phyloP scores from a whole-genome alignment of 2,797 vertebrate species.

The Syngnathus rostellatus region DNA sequence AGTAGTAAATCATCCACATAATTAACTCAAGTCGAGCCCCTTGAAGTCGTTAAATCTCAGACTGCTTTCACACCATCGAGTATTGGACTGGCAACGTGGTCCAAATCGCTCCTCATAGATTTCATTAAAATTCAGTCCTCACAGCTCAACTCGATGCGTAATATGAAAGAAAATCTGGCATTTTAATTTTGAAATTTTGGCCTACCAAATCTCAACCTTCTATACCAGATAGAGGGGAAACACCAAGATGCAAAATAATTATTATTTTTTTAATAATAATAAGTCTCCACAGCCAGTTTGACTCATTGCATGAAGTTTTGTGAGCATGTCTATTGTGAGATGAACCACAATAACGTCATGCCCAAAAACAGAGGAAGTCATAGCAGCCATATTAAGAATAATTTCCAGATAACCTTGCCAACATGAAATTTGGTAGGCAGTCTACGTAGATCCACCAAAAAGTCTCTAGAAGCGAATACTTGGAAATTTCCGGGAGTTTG shows the following conservation, averaged over 20 bases:
- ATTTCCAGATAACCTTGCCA: background rate
- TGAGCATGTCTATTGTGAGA: background rate
- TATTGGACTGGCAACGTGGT: background rate
- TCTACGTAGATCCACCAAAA: too few relatives aligned
- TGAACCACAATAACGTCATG: background rate
- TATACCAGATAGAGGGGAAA: too few relatives aligned
- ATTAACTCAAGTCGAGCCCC: constrained; percentile 3
- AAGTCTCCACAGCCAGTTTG: too few relatives aligned
- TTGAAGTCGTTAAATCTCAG: background rate
- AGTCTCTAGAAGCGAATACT: too few relatives aligned
- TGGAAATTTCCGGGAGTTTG: too few relatives aligned
- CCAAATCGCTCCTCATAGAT: background rate
- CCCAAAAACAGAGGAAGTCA: background rate
- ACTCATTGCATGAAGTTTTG: background rate
- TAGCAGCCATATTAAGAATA: background rate
- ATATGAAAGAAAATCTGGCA: background rate
- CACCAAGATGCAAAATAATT: too few relatives aligned
- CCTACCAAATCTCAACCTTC: too few relatives aligned
- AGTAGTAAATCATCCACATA: constrained; percentile 5
- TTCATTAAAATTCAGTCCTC: background rate
- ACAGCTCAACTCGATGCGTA: background rate
- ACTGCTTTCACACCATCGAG: constrained; percentile 1
- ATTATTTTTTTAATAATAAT: too few relatives aligned
- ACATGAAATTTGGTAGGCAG: too few relatives aligned
- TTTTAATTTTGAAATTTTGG: too few relatives aligned